Evolutionary conservation across 2,797 vertebrate genomes (phyloP).

Genomic region (Florisuga fusca): DNA sequence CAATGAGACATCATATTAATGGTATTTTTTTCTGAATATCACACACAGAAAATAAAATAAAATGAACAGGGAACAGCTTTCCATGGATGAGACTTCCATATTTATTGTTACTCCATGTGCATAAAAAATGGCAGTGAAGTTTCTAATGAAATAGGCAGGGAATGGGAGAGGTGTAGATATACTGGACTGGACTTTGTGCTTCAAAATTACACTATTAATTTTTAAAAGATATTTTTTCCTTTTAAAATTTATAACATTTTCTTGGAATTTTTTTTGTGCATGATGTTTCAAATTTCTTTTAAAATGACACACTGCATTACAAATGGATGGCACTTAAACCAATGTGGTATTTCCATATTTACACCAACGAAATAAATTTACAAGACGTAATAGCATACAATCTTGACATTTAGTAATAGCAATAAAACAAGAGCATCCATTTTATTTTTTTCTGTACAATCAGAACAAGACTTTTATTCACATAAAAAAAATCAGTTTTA

Average conservation of each 20-base stretch:
- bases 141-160: conserved; percentile 81
- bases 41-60: conserved; percentile 28
- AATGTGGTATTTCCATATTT: conserved; percentile 92
- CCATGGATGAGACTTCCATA: conserved; percentile 84
- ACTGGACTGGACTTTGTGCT: conserved; percentile 78
- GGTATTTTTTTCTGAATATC: conserved; percentile 18
- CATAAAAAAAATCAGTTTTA: conserved; percentile 80
- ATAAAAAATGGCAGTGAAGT: conserved; percentile 90
- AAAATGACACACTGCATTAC: conserved; percentile 89
- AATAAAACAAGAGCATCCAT: conserved; percentile 90
- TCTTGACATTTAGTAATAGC: conserved; percentile 91
- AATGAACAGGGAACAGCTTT: conserved; percentile 72
- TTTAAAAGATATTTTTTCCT: conserved; percentile 77
- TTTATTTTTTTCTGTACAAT: conserved; percentile 94
- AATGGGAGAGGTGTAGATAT: conserved; percentile 78
- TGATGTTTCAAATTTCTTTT: conserved; percentile 78
- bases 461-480: conserved; percentile 89
- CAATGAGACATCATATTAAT: not conserved
- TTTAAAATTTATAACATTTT: conserved; percentile 64
- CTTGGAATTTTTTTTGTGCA: conserved; percentile 43
- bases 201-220: conserved; percentile 76
- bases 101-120: conserved; percentile 87
- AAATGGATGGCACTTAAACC: conserved; percentile 92
- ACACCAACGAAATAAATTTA: conserved; percentile 95
- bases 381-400: conserved; percentile 93